Evolutionary conservation across 2,113 vertebrate species (phyloP), one percentile per base, ranked within the genome.

Genomic region (Halcyon senegalensis): DNA sequence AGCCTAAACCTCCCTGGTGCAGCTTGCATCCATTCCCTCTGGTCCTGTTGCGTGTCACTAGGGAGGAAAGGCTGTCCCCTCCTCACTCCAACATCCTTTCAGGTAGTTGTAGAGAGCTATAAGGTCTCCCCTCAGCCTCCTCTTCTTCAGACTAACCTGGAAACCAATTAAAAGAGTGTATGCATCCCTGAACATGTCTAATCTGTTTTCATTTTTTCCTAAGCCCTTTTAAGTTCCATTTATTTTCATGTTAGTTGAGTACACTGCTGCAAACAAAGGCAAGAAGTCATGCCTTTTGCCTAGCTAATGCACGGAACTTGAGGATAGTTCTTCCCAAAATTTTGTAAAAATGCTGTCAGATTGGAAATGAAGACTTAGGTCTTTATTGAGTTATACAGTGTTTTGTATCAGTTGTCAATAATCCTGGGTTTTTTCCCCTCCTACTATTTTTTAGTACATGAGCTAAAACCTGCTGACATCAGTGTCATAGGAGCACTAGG

Each of bases 401-500:
- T 62, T 81, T 90, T 84, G 24, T 41, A 51, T 50, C 21, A 43
- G 9, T 63, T 81, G 19, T 37, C 16, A 70, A 14, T 74, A 86
- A 89, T 41, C 23, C 6, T 56, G 25, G 16, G 10, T 25, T 2
- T 60, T 72, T 51, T 82, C 64, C 79, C 48, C 16, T 69, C 66
- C 37, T 68, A 8, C 27, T 90, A 19, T 67, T 69, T 48, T 95
- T 62, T 91, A 99, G 99, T 98, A 80, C 99, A 99, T 80, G 94
- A 96, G 72, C 94, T 99, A 58, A 98, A 94, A 10, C 99, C 99
- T 62, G 98, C 95, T 74, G 99, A 99, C 87, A 98, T 99, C 95
- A 98, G 98, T 90, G 98, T 99, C 17, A 90, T 99, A 46, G 99
- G 98, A 3, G 98, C 99, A 21, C 48, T 99, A 39, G 99, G 99